Percentiles rank a stretch among this genome's conserved stretches.
phyloP scores from a whole-genome alignment of 2,797 vertebrate genomes.

The Uromys caudimaculatus region DNA sequence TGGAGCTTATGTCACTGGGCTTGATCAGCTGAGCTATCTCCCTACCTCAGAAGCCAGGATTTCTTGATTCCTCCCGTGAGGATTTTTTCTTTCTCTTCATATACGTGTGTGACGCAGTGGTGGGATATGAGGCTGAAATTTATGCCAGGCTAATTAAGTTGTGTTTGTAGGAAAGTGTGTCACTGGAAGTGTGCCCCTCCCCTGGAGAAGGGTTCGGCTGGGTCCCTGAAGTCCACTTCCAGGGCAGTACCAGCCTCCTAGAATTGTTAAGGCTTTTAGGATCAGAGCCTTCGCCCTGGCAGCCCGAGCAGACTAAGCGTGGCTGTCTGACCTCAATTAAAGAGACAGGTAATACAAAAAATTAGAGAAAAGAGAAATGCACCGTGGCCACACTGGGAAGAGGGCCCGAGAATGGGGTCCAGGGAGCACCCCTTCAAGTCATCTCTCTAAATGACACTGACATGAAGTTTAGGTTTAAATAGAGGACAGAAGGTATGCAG shows the following conservation, averaged over 20 bases:
- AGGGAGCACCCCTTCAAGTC: background rate
- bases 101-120: background rate
- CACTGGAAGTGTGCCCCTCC: background rate
- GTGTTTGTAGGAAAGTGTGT: slow-evolving; percentile 36
- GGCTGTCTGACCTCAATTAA: background rate
- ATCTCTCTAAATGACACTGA: background rate
- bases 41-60: background rate
- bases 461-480: background rate
- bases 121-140: background rate
- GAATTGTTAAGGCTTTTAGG: background rate
- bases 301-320: background rate
- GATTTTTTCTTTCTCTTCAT: background rate
- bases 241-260: background rate
- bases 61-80: background rate
- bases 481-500: background rate
- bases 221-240: slow-evolving; percentile 4
- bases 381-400: background rate
- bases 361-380: background rate
- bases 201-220: background rate
- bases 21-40: background rate
- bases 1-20: background rate
- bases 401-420: background rate
- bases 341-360: background rate
- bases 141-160: slow-evolving; percentile 42
- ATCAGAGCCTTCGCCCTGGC: background rate